A percentile compares a stretch with the other conserved stretches of the same genome.
phyloP scores from a whole-genome alignment of 2,113 vertebrate genomes.

The Ovis canadensis region DNA sequence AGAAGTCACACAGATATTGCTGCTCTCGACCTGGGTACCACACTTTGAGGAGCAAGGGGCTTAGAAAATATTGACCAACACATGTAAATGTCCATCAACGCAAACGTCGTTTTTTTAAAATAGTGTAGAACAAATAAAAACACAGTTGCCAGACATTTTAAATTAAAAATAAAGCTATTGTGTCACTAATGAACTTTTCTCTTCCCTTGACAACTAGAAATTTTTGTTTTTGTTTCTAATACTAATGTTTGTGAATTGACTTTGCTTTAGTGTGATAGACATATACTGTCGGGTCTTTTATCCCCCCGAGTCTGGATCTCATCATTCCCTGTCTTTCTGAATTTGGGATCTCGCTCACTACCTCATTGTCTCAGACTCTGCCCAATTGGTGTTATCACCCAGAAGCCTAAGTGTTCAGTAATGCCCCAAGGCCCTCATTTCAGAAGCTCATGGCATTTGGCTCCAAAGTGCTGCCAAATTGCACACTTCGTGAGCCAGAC shows the following conservation, averaged over 20 bases:
- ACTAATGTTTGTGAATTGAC: background rate
- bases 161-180: background rate
- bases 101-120: background rate
- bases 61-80: background rate
- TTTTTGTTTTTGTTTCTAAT: background rate
- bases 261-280: background rate
- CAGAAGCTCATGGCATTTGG: background rate
- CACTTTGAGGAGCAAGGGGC: background rate
- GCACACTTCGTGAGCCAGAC: background rate
- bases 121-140: background rate
- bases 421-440: background rate
- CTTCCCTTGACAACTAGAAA: background rate
- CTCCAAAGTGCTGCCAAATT: background rate
- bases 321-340: background rate
- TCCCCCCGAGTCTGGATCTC: background rate
- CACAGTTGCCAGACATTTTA: background rate
- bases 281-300: background rate
- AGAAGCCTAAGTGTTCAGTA: background rate
- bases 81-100: background rate
- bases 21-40: background rate
- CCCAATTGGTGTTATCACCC: accelerated
- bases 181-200: background rate
- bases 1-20: background rate
- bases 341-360: background rate
- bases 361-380: too few species aligned